Evolutionary conservation across 2,113 vertebrate genomes (phyloP), one percentile per base, ranked within the genome.

Genomic region (Oostethus manadensis): DNA sequence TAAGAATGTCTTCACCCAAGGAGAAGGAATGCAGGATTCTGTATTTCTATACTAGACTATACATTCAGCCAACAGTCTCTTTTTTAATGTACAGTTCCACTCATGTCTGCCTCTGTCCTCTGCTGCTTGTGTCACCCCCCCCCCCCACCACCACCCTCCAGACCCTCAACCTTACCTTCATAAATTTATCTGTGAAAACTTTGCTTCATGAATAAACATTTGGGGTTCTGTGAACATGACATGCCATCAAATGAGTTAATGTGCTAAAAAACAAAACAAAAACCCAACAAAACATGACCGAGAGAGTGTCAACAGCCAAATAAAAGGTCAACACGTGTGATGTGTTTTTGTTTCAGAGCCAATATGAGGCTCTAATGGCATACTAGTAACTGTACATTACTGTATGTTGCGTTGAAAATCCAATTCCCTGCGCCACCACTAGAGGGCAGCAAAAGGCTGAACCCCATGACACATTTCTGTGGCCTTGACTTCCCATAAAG

Each of bases 131-230:
- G 83, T 23, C n/a, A 11, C 53, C 53, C 18, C 11, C 6, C n/a
- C n/a, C n/a, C n/a, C n/a, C n/a, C n/a, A n/a, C n/a, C n/a, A n/a
- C n/a, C n/a, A n/a, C n/a, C n/a, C n/a, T n/a, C n/a, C n/a, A n/a
- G n/a, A n/a, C n/a, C 6, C 17, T 38, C 29, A 42, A 42, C 38
- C 3, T 7, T 74, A 73, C 75, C 78, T 86, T 75, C 86, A 89
- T 90, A 82, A 85, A 84, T 87, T 80, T 85, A 81, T 88, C 85
- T 90, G 88, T 90, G 72, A 84, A 89, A 85, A 85, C 83, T 88
- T 86, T 88, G 85, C 84, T 87, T 73, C 90, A 88, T 87, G 38
- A 42, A 89, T 88, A 86, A 90, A 88, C 73, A 72, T 86, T 84
- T 86, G 78, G 80, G 87, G 79, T 89, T 90, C 86, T 87, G 87